A percentile compares a stretch with the other conserved stretches of the same genome.
These are phyloP conservation scores for Exaiptasia diaphana DNA, from an alignment of 64 coral and sea anemone species.

Conservation along the genomic window DNA sequence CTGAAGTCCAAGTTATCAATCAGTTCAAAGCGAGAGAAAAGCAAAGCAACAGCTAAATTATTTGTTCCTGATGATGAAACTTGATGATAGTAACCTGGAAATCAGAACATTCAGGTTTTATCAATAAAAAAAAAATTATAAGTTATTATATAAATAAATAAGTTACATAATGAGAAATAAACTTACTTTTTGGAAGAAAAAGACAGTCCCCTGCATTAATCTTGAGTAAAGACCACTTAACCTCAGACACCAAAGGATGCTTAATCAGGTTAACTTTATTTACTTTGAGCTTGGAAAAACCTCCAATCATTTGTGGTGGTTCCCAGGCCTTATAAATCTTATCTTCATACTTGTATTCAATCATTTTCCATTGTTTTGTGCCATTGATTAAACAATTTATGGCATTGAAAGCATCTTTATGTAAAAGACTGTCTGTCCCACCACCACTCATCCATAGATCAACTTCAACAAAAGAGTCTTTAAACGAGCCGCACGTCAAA, in stretches of 20 bases:
- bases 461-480: conserved; percentile 76
- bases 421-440: conserved; percentile 75
- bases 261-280: conserved; percentile 68
- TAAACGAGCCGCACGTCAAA: conserved; percentile 74
- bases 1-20: conserved; percentile 59
- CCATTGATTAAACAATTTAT: conserved; percentile 96
- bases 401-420: conserved; percentile 99
- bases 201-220: conserved; percentile 91
- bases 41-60: conserved; percentile 80
- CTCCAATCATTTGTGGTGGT: conserved; percentile 78
- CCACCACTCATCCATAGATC: conserved; percentile 96
- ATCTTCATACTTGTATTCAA: conserved; percentile 93
- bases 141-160: background rate
- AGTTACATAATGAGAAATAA: no score
- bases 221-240: conserved; percentile 81
- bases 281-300: conserved; percentile 74
- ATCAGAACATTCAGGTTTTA: background rate
- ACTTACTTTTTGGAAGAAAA: conserved; percentile 91
- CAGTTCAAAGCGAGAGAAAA: conserved; percentile 82
- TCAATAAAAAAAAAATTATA: background rate
- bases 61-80: conserved; percentile 82
- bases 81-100: conserved; percentile 94
- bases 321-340: conserved; percentile 98
- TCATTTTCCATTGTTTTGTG: conserved; percentile 95
- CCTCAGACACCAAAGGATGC: conserved; percentile 71